These are phyloP conservation scores for Dichetophora obliterata DNA, from an alignment of 2,888 invertebrate genomes.

Conservation along the genomic window DNA sequence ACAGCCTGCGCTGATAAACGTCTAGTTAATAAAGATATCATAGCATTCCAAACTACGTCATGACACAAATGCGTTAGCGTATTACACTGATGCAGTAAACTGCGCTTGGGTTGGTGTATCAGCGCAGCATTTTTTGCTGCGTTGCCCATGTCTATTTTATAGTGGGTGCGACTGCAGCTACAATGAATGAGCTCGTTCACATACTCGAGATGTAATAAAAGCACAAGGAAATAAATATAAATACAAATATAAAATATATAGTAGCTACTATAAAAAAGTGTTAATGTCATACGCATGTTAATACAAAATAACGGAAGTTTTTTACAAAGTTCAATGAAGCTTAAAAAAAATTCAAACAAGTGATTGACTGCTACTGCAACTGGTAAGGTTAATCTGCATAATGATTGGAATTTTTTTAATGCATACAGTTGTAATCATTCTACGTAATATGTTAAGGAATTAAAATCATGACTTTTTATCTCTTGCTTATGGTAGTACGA, in stretches of 20 bases:
- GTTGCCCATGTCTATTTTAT: no score
- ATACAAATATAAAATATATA: neutral
- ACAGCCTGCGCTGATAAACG: no score
- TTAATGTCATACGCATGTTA: constrained; percentile 13
- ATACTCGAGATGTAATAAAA: neutral
- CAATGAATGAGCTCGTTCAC: neutral
- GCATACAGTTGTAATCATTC: neutral
- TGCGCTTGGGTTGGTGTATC: no score
- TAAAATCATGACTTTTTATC: no score
- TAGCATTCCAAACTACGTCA: no score
- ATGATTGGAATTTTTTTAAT: neutral
- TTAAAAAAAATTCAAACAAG: neutral
- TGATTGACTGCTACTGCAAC: neutral
- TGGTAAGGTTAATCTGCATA: neutral
- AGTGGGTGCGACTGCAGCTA: neutral
- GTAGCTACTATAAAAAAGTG: neutral
- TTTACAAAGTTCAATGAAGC: constrained; percentile 15
- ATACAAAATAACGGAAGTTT: constrained; percentile 17
- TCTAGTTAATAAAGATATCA: no score
- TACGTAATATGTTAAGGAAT: neutral
- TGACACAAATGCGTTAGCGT: no score
- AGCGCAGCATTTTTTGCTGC: no score
- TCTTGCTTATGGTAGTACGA: no score
- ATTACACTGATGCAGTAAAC: no score
- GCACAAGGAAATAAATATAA: neutral